Conservation (phyloP, 2,113 vertebrate genomes). For the Dromas ardeola region DNA sequence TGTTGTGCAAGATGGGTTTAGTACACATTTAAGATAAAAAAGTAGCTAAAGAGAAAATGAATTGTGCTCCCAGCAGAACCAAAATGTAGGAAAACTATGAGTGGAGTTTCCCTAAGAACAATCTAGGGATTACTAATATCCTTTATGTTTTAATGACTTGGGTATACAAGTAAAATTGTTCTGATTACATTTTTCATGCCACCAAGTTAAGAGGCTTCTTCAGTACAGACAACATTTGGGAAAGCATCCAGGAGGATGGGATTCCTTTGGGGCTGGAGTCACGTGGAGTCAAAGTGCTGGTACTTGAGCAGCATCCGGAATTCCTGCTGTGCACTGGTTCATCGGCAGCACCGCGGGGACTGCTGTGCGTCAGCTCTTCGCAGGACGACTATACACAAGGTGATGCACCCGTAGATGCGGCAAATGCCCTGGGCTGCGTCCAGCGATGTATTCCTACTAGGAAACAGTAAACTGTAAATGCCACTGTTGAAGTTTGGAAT, state of each 20-base stretch:
- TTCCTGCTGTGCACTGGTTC: not conserved
- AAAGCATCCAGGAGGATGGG: not conserved
- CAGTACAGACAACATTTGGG: not conserved
- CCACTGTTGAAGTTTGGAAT: not conserved
- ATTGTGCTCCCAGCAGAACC: not conserved
- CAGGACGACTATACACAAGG: not conserved
- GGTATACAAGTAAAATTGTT: not conserved
- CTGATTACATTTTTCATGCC: not conserved
- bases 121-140: not conserved
- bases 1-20: not conserved
- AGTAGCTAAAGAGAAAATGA: not conserved
- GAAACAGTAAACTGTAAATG: not conserved
- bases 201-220: not conserved
- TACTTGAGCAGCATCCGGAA: not conserved
- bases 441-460: not conserved
- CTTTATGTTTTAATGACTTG: not conserved
- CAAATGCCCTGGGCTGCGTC: not conserved
- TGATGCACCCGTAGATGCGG: not conserved
- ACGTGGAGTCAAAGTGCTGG: not conserved
- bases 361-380: rapidly evolving
- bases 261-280: not conserved
- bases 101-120: not conserved
- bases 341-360: not conserved
- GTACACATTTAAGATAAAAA: not conserved
- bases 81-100: not conserved